Evolutionary conservation across 2,797 vertebrate species (phyloP), one percentile per base, ranked within the genome.

Genomic region (Chrysocyon brachyurus): DNA sequence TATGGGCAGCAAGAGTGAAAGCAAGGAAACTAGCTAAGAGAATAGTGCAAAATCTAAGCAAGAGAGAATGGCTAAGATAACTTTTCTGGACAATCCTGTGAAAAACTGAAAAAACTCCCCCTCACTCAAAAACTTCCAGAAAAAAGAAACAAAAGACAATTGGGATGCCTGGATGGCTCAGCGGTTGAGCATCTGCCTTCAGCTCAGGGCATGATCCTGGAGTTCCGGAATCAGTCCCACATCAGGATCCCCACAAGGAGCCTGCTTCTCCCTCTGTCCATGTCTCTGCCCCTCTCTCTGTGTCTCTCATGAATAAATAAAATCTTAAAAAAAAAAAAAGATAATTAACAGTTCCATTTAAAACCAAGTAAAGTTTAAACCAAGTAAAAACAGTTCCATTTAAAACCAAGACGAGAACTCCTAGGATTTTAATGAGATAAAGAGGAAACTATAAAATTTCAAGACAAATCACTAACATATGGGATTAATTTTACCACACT

Each of bases 381-480:
- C 59, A 81, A 75, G 28, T 56, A 92, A n/a, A n/a, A 56, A 79
- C 1, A 87, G 57, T 64, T 96, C n/a, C 77, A 82, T 36, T 54
- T 75, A 96, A 89, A 87, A 95, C 11, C 59, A 81, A 75, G 52
- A 85, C 10, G 5, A 77, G 31, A 90, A 78, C 17, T 68, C 24
- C 33, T 46, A 70, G 46, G 31, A 64, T 78, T 96, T 87, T 59
- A 84, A 24, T 87, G 61, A 92, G 57, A 87, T 87, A 88, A 56
- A 57, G 6, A 90, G 12, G 24, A 61, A 94, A 89, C n/a, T 78
- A 83, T n/a, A 94, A 89, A 92, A 95, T 24, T 85, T 93, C 21
- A 91, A 91, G 78, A 88, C 5, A 86, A 9, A 54, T 83, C n/a
- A 92, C 54, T 95, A 81, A 91, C 72, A 89, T 26, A 63, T 21